phyloP scores from a whole-genome alignment of 92 coral and sea anemone genomes.

The Montipora capitata region DNA sequence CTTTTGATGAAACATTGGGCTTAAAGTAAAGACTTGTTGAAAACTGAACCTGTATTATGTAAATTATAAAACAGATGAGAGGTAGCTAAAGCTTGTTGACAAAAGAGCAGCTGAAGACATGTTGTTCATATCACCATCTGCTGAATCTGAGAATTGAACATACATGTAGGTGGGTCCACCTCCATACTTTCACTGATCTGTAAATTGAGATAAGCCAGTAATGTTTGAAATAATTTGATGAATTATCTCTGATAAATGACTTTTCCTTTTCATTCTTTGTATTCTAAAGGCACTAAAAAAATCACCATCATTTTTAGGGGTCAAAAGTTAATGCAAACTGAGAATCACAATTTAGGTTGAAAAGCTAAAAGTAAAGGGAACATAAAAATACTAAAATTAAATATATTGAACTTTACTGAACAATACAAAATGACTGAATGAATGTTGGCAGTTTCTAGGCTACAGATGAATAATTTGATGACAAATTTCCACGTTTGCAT shows the following conservation, averaged over 20 bases:
- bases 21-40: neutral
- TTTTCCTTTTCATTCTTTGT: too few species aligned
- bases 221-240: too few species aligned
- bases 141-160: neutral
- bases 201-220: neutral
- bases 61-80: neutral
- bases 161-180: neutral
- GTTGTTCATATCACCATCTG: neutral
- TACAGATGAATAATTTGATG: neutral
- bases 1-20: neutral
- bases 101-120: conserved; percentile 38
- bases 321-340: too few species aligned
- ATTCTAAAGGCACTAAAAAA: too few species aligned
- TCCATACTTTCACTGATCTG: neutral
- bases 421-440: conserved; percentile 1
- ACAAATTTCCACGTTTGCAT: conserved; percentile 12
- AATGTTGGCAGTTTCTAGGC: conserved; percentile 33
- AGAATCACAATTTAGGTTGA: too few species aligned
- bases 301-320: too few species aligned
- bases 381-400: neutral
- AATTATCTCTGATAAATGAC: too few species aligned
- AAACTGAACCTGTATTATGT: neutral
- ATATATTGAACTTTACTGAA: neutral
- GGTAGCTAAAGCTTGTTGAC: conserved; percentile 1
- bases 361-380: too few species aligned